A percentile compares a stretch with the other conserved stretches of the same genome.
These are phyloP conservation scores for Tapera naevia DNA, from an alignment of 2,797 vertebrate genomes.

Conservation along the genomic window DNA sequence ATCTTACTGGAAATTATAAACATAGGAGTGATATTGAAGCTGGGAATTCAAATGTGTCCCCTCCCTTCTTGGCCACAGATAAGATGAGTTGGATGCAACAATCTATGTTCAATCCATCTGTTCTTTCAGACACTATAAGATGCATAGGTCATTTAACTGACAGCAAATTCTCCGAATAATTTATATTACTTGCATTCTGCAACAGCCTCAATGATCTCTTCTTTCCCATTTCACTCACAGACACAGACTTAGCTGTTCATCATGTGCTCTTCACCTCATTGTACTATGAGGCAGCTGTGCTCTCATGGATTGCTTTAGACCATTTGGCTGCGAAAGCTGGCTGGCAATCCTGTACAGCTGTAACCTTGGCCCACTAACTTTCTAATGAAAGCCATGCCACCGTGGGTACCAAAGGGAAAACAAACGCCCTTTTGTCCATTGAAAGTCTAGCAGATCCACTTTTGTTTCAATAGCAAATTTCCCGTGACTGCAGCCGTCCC, in stretches of 20 bases:
- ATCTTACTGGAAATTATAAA: constrained; percentile 1
- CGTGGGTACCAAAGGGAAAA: constrained; percentile 29
- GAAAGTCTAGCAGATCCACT: constrained; percentile 33
- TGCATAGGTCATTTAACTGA: neutral
- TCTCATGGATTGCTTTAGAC: constrained; percentile 7
- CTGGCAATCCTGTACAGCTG: constrained; percentile 53
- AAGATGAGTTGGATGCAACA: neutral
- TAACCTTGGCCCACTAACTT: constrained; percentile 32
- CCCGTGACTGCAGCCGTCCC: neutral
- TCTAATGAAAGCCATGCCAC: constrained; percentile 53
- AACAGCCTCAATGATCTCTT: neutral
- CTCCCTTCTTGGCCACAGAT: neutral
- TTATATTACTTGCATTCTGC: constrained; percentile 7
- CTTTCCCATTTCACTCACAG: neutral
- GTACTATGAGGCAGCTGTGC: constrained; percentile 32
- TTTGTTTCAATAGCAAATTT: constrained; percentile 41
- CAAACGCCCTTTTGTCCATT: constrained; percentile 51
- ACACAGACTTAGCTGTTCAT: neutral
- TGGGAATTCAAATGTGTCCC: constrained; percentile 15
- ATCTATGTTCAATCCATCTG: constrained; percentile 4
- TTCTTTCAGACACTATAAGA: neutral
- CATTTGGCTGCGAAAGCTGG: constrained; percentile 44
- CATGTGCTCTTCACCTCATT: constrained; percentile 17
- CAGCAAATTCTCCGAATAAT: constrained; percentile 26
- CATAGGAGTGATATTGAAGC: neutral